Base-by-base conservation (phyloP, 30 jellyfish, hydroid and myxozoan species). In the Aurelia sp. region DNA sequence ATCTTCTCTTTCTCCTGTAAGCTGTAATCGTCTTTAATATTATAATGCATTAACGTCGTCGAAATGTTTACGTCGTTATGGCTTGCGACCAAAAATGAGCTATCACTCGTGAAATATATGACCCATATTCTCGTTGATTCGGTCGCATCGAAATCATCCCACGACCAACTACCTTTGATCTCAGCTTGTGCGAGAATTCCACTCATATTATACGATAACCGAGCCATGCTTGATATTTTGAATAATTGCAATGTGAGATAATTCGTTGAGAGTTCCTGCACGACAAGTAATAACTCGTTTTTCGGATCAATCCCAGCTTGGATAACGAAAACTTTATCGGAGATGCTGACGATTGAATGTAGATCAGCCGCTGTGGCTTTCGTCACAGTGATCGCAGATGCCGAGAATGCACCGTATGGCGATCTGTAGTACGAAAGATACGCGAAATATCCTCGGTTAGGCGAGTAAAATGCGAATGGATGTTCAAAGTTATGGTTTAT, bases 321-420 rank as follows among this genome's bases (percentile, higher is more conserved):
- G 8, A 91, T 96, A 61, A 96, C 94, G 84, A 91, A 91, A 0
- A 88, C 97, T 72, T 96, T 92, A 67, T 91, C 98, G 44, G 98
- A 88, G 60, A 96, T 88, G 80, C 98, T 92, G 59, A 96, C 98
- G 38, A 96, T 88, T 1, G 99, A 96, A 8, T 96, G 95, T 61
- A 90, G 63, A 74, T 95, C 94, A 18, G 98, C 94, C 15, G 78
- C 85, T 11, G 91, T 96, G 4, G 98, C 85, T 65, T 91, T 88
- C 66, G 98, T 92, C 7, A 96, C 97, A 4, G 98, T 96, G 50
- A 96, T 91, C 7, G 99, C 99, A 7, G 98, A 91, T 2, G 99
- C 99, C 67, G 97, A 87, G 82, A 96, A 96, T 47, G 99, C 97
- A n/a, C 99, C 99, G 72, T 92, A 91, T 4, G 98, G 98, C 1